Evolutionary conservation across 2,797 vertebrate species (phyloP).

Genomic region (Rhadinocentrus ornatus): DNA sequence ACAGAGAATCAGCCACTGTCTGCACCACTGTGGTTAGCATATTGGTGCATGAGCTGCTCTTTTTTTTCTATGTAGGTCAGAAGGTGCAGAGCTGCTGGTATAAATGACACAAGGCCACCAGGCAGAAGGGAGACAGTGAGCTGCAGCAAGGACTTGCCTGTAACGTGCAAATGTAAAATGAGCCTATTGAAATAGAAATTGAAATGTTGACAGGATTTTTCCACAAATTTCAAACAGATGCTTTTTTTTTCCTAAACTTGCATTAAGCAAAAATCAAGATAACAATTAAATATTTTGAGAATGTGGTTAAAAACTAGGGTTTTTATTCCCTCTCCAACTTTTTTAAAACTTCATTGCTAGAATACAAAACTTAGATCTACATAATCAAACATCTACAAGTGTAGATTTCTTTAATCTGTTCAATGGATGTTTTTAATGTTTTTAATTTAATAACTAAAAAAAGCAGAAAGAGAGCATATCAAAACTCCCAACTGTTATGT

Average conservation of each 20-base stretch:
- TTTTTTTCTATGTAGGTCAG: conserved; percentile 62
- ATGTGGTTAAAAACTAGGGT: neutral
- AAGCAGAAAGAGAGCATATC: neutral
- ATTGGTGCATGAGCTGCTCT: conserved; percentile 32
- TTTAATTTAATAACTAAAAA: neutral
- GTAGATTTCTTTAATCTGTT: neutral
- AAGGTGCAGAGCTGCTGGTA: conserved; percentile 53
- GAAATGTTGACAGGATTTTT: neutral
- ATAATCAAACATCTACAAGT: neutral
- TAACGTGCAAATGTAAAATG: conserved; percentile 4
- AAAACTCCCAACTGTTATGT: neutral
- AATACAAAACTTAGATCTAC: neutral
- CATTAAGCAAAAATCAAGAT: neutral
- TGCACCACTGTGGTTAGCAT: conserved; percentile 31
- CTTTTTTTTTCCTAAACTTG: conserved; percentile 3
- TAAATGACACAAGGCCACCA: conserved; percentile 45
- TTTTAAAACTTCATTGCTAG: neutral
- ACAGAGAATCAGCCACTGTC: conserved; percentile 5
- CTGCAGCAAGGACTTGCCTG: conserved; percentile 16
- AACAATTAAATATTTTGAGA: neutral
- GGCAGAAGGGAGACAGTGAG: conserved; percentile 24
- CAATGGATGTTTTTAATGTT: neutral
- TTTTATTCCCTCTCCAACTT: neutral
- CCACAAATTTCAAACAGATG: neutral
- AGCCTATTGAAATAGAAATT: neutral